These are phyloP conservation scores for Propsilocerus akamusi DNA, from an alignment of 1,140 invertebrate genomes.

Conservation along the genomic window DNA sequence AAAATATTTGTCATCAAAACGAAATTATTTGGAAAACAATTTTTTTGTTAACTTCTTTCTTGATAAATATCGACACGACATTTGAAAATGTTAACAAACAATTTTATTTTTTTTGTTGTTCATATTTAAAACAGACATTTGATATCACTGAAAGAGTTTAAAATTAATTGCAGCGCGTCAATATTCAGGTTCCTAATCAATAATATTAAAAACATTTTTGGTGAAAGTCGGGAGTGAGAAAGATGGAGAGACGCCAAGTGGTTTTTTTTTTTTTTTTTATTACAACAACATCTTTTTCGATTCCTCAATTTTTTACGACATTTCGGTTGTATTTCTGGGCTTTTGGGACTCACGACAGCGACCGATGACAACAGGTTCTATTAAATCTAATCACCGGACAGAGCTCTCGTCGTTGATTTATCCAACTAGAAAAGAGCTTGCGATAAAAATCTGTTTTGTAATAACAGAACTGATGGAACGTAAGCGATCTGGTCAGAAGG, in stretches of 20 bases:
- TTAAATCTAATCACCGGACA: constrained; percentile 4
- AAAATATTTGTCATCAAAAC: no score
- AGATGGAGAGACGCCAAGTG: constrained; percentile 1
- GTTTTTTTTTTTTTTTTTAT: not conserved
- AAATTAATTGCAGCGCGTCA: constrained; percentile 2
- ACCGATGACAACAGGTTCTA: constrained; percentile 4
- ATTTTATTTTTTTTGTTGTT: no score
- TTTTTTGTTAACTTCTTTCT: no score
- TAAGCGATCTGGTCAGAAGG: no score
- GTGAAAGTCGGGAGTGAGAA: not conserved
- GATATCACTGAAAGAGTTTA: not conserved
- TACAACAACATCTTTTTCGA: not conserved
- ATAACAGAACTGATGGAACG: no score
- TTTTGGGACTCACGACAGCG: no score
- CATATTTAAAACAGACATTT: not conserved
- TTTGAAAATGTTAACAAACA: constrained; percentile 1
- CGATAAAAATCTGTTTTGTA: no score
- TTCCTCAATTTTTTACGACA: not conserved
- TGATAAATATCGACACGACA: no score
- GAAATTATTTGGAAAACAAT: no score
- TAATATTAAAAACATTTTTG: no score
- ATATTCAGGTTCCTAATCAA: not conserved
- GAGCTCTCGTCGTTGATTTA: no score
- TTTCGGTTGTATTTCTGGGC: not conserved
- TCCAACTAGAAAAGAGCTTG: no score